Evolutionary conservation across 2,888 invertebrate genomes (phyloP).

Genomic region (Synergus itoensis): DNA sequence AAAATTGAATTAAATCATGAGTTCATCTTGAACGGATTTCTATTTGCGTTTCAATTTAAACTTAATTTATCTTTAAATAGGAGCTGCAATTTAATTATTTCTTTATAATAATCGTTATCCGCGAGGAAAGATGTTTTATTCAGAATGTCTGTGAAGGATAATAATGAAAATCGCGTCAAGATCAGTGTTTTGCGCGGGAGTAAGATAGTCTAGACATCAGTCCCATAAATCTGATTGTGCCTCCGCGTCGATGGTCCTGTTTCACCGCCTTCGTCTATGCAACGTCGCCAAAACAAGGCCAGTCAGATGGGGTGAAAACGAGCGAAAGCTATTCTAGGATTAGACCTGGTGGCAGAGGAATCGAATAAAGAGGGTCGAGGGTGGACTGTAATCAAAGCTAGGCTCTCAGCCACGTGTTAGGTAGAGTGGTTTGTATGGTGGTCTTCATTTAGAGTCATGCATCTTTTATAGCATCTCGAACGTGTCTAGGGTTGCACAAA

Average conservation of each 20-base stretch:
- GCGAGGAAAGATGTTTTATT: background rate
- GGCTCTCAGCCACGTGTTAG: slow-evolving; percentile 39
- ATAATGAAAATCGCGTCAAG: background rate
- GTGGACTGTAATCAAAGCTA: slow-evolving; percentile 46
- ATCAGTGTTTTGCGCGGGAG: background rate
- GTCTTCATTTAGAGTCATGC: slow-evolving; percentile 41
- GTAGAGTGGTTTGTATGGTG: slow-evolving; percentile 31
- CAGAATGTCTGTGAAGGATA: background rate
- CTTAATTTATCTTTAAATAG: background rate
- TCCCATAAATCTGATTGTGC: slow-evolving; percentile 2
- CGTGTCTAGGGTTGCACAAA: slow-evolving; percentile 9
- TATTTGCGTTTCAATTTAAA: background rate
- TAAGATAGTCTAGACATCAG: background rate
- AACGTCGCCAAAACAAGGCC: slow-evolving; percentile 15
- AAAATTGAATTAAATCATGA: slow-evolving; percentile 1
- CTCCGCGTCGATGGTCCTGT: slow-evolving; percentile 8
- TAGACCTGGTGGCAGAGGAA: background rate
- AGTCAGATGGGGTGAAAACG: slow-evolving; percentile 5
- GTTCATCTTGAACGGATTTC: background rate
- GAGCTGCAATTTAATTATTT: too few relatives aligned
- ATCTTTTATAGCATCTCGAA: slow-evolving; percentile 44
- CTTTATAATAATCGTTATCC: too few relatives aligned
- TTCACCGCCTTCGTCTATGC: background rate
- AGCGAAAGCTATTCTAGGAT: background rate
- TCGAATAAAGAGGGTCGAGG: background rate